These are phyloP conservation scores for Thymallus thymallus DNA, from an alignment of 2,113 vertebrate genomes.

Conservation along the genomic window DNA sequence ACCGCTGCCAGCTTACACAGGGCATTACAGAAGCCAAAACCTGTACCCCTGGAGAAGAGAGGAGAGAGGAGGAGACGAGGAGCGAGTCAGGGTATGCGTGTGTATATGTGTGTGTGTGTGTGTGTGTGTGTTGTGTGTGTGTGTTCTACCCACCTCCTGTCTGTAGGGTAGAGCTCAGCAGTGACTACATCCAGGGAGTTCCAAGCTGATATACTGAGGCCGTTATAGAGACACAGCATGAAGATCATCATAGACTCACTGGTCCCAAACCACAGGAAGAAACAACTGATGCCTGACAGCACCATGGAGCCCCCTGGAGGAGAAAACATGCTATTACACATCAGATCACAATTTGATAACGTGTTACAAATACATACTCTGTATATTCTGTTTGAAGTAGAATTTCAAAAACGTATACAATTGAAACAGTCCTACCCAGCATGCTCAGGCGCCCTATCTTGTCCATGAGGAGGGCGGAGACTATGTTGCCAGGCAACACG, in stretches of 20 bases:
- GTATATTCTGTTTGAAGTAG: too few species aligned
- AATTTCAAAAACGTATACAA: too few species aligned
- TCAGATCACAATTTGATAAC: too few species aligned
- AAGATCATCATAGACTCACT: conserved; percentile 99
- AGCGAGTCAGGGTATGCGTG: background rate
- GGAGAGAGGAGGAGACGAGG: background rate
- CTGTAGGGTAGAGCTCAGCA: conserved; percentile 91
- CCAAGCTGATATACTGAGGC: conserved; percentile 97
- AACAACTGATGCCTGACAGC: conserved; percentile 97
- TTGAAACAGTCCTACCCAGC: conserved; percentile 78
- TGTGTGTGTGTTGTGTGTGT: background rate
- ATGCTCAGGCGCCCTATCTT: conserved; percentile 95
- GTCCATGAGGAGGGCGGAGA: conserved; percentile 97
- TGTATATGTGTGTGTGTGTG: background rate
- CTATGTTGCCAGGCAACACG: conserved; percentile 95
- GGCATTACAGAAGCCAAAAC: conserved; percentile 94
- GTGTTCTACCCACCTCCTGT: conserved; percentile 80
- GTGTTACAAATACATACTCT: too few species aligned
- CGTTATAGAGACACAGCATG: conserved; percentile 97
- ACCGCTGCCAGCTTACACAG: conserved; percentile 91
- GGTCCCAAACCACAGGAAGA: conserved; percentile 97
- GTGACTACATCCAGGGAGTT: conserved; percentile 97
- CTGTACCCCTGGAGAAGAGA: conserved; percentile 83
- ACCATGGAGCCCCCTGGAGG: conserved; percentile 95
- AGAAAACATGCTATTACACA: background rate